A percentile compares a stretch with the other conserved stretches of the same genome.
Evolutionary conservation across 1,140 invertebrate species (phyloP).

Genomic region (Dinoponera quadriceps): DNA sequence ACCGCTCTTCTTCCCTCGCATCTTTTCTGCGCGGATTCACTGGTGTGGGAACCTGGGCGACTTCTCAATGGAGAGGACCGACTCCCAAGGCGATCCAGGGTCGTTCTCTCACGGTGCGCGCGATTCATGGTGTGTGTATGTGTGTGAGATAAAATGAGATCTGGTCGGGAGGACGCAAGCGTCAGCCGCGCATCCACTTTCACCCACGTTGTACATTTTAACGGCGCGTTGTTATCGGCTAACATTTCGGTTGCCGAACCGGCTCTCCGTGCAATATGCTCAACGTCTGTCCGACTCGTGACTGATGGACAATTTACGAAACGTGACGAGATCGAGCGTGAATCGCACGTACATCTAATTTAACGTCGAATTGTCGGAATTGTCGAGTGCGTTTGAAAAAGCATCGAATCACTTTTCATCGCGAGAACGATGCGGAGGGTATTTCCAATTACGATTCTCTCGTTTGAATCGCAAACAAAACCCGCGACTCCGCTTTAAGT

Average conservation of each 20-base stretch:
- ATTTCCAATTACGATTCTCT: no score
- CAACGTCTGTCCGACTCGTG: neutral
- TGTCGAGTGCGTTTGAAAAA: neutral
- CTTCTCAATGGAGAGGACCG: conserved; percentile 59
- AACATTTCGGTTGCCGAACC: conserved; percentile 24
- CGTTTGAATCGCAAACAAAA: no score
- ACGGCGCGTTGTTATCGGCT: conserved; percentile 19
- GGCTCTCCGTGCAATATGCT: conserved; percentile 8
- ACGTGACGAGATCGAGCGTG: conserved; percentile 3
- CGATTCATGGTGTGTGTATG: conserved; percentile 6
- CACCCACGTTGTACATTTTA: conserved; percentile 52
- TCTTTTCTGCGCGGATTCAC: conserved; percentile 44
- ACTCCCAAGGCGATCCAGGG: conserved; percentile 71
- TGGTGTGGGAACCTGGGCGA: conserved; percentile 42
- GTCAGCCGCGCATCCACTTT: conserved; percentile 54
- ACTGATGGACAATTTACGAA: conserved; percentile 35
- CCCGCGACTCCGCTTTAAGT: no score
- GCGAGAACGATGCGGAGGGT: no score
- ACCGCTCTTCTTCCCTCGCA: conserved; percentile 10
- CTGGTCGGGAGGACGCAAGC: neutral
- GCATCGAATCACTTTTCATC: no score
- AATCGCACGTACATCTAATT: conserved; percentile 13
- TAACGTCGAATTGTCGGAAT: no score
- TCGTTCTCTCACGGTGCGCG: conserved; percentile 71
- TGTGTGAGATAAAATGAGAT: conserved; percentile 31